Base-by-base conservation (phyloP, 1,140 invertebrate species). In the Drosophila azteca region DNA sequence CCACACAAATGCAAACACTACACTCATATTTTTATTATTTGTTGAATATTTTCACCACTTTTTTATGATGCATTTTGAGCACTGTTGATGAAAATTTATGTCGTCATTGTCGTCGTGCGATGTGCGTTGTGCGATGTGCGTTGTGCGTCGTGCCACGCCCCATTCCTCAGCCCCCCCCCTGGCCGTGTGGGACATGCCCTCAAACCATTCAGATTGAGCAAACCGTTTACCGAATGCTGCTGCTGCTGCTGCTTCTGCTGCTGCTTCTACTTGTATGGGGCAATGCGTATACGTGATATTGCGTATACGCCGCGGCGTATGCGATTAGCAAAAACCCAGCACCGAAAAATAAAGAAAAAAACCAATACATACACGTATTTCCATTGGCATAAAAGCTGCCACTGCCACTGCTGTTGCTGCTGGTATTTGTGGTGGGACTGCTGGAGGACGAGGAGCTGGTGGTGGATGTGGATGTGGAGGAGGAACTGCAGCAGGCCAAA, bases 291-390 rank as follows among this genome's bases (percentile, higher is more conserved):
- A 45, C 54, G 41, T 52, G 55, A 79, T 61, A 75, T 87, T 87
- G 71, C 83, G 67, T 64, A 87, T 87, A 82, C 83, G 83, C 61
- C 83, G 83, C 61, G 43, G 57, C 62, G 82, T 85, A 35, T 57
- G 61, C 64, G 63, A 75, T 82, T 77, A 82, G 61, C 45, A 50
- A 48, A 22, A 48, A 68, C 51, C 70, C 83, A 76, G n/a, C 45
- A 82, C 54, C 61, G 35, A 58, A 67, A 39, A 55, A 26, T 43
- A 54, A 43, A 24, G 22, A 3, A 44, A 45, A 54, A 13, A 55
- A 50, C 50, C 62, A 54, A 57, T 80, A 85, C 82, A 88, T 89
- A 88, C 80, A 80, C 61, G 71, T 79, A 59, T 66, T 65, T 73
- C 68, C 51, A 70, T 70, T 69, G 65, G 67, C 67, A 70, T 69